Base-by-base conservation (phyloP, 2,113 vertebrate genomes). In the Neodon shergylaensis region DNA sequence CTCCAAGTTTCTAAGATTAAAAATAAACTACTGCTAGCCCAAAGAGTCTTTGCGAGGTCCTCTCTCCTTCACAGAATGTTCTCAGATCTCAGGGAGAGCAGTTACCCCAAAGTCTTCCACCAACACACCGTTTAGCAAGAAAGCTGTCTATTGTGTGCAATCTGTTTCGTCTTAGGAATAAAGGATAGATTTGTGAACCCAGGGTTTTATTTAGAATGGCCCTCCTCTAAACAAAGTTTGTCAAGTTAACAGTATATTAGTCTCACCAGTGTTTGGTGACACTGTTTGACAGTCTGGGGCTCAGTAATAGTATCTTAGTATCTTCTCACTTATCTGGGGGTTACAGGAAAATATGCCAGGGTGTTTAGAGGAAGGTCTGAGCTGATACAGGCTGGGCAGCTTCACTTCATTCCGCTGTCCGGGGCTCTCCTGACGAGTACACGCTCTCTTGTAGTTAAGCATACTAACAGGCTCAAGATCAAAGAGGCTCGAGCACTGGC, bases 1-100 rank as follows among this genome's bases (percentile, higher is more conserved):
- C 78, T 93, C 72, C 66, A 91, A 70, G 61, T 82, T 88, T 63
- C 88, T 70, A 72, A 92, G 90, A 94, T 94, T 42, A 66, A 97
- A 93, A 97, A 72, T 70, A 65, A 92, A 91, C 61, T 83, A 7
- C 63, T 94, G 76, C 93, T 89, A 70, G n/a, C 58, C 26, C 33
- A 68, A 36, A 28, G 36, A 63, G 78, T 73, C 81, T 95, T 58
- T 91, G 74, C 73, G 28, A 52, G 70, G 21, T 39, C 13, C 42
- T 22, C 21, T 39, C 39, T 39, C 52, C 8, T 54, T 5, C 21
- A 47, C 86, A 77, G 77, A 42, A 39, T 44, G 65, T 49, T 77
- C 91, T 96, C 58, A 61, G 61, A 94, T 96, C 83, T 84, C 91
- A 85, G n/a, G 0, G 0, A 52, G 58, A 42, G 47, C 76, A 78